phyloP scores from a whole-genome alignment of 2,888 invertebrate genomes.

The Myopa tessellatipennis region DNA sequence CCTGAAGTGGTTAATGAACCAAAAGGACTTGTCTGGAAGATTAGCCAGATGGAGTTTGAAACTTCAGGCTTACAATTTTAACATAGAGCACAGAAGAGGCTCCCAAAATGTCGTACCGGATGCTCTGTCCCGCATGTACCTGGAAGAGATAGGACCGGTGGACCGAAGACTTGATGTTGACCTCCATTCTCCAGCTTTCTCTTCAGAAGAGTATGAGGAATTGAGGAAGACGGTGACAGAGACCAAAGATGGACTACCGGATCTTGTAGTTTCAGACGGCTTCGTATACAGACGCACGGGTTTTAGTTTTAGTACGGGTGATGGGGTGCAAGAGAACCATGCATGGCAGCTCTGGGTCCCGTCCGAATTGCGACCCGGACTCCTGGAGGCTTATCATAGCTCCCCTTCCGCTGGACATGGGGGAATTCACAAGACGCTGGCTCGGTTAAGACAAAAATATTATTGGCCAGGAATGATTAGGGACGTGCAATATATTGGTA shows the following conservation, averaged over 20 bases:
- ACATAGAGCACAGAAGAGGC: constrained; percentile 21
- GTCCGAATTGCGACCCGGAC: neutral
- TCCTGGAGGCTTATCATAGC: constrained; percentile 22
- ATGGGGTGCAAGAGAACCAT: constrained; percentile 18
- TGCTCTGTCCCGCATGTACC: constrained; percentile 4
- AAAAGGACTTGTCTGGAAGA: constrained; percentile 51
- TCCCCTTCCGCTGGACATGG: constrained; percentile 36
- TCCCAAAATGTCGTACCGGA: constrained; percentile 17
- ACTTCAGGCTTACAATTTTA: constrained; percentile 48
- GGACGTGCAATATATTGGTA: constrained; percentile 35
- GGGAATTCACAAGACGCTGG: constrained; percentile 32
- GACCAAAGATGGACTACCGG: constrained; percentile 4
- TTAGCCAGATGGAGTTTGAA: constrained; percentile 42
- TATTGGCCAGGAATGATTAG: constrained; percentile 44
- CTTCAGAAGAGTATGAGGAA: neutral
- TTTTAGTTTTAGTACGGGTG: neutral
- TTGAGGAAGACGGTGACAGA: constrained; percentile 14
- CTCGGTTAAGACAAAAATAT: constrained; percentile 26
- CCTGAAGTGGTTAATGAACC: constrained; percentile 50
- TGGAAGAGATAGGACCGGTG: constrained; percentile 5
- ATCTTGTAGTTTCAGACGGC: constrained; percentile 9
- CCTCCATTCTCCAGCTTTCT: constrained; percentile 3
- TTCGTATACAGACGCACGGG: constrained; percentile 20
- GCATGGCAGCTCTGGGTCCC: constrained; percentile 41
- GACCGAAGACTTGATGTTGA: neutral